Conservation (phyloP, 1,140 invertebrate genomes). For the Zaprionus capensis region DNA sequence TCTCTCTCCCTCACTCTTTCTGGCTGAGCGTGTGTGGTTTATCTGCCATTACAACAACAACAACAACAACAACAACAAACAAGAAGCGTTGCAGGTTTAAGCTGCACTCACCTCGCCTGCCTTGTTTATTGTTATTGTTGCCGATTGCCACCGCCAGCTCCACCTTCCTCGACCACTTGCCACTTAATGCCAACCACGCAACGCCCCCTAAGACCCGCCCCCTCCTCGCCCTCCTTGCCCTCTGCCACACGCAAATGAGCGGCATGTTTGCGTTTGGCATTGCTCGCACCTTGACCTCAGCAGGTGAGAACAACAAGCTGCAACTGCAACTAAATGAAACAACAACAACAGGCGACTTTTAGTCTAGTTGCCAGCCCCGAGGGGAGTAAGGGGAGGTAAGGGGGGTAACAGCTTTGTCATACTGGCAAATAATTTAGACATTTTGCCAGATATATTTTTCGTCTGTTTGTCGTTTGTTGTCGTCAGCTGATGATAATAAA, state of each 20-base stretch:
- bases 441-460: slow-evolving; percentile 44
- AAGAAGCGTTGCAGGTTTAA: slow-evolving; percentile 10
- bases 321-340: neutral
- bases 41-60: slow-evolving; percentile 65
- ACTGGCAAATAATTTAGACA: slow-evolving; percentile 67
- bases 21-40: slow-evolving; percentile 49
- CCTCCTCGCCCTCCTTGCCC: neutral
- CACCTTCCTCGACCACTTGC: slow-evolving; percentile 13
- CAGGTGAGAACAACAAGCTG: slow-evolving; percentile 13
- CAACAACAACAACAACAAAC: slow-evolving; percentile 38
- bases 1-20: neutral
- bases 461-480: slow-evolving; percentile 11
- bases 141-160: slow-evolving; percentile 48
- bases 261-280: slow-evolving; percentile 42
- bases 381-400: too few relatives aligned
- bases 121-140: slow-evolving; percentile 71
- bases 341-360: slow-evolving; percentile 8
- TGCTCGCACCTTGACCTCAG: slow-evolving; percentile 66
- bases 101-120: slow-evolving; percentile 24
- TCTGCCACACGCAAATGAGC: slow-evolving; percentile 40
- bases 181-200: slow-evolving; percentile 8
- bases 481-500: slow-evolving; percentile 40
- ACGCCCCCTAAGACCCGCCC: neutral
- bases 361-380: slow-evolving; percentile 2
- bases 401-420: slow-evolving; percentile 45